Base-by-base conservation (phyloP, 2,888 invertebrate species). In the Chorisops tibialis region DNA sequence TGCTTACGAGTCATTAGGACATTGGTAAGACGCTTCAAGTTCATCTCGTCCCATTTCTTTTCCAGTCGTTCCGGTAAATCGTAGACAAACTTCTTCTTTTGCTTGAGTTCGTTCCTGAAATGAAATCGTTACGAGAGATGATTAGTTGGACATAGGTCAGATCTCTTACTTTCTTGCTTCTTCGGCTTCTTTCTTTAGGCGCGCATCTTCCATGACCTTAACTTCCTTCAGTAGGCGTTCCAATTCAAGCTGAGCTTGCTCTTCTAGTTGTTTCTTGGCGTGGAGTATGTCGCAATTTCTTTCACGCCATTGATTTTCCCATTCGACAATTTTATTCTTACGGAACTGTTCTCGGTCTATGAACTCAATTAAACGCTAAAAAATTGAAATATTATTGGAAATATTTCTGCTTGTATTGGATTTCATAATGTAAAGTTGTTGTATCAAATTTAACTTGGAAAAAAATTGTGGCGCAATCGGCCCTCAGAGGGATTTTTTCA, bases 11-110 rank as follows among this genome's bases (percentile, higher is more conserved):
- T 70, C 77, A 78, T 78, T 9, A 79, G 63, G 48, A 75, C 73
- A 19, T 69, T 72, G 68, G 78, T 69, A 72, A 89, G 85, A 1
- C 87, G 81, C 66, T 83, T 83, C 51, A 87, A 80, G 70, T 88
- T 85, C 67, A 86, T 82, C 65, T 80, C 80, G 68, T 84, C 82
- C 83, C 86, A 86, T 67, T 83, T 80, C 64, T 82, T 81, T 70
- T 81, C 79, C 54, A 82, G 76, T 19, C 79, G 63, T 54, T 71
- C 69, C 0, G 67, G 59, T 1, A 66, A 73, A 68, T 66, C 74
- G 63, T 58, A 67, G 63, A 21, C 66, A 35, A 49, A 51, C 63
- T 63, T 64, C 39, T 24, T 63, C 37, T 61, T 51, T 5, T 51
- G 35, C 16, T 41, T 51, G 43, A 41, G 37, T 45, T 51, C 19